Evolutionary conservation across 2,888 invertebrate genomes (phyloP), one percentile per base, ranked within the genome.

Genomic region (Oligia strigilis): DNA sequence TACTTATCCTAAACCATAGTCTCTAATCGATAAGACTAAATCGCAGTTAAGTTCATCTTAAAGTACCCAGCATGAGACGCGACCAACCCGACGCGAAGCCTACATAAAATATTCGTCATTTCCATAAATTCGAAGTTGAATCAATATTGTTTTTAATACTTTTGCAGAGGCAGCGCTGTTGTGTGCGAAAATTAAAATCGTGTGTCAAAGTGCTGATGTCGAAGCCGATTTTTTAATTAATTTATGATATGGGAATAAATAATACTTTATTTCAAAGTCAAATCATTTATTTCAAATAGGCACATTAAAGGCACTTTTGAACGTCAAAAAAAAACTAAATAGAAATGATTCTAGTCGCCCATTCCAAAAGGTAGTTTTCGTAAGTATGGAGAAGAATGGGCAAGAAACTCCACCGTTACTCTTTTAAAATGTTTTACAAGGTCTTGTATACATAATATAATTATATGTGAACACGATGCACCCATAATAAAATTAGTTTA

Each of bases 71-170:
- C 36, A 4, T 19, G 64, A 11, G 64, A 4, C 17, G 9, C 9
- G 2, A 19, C 4, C 4, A 64, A 64, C 9, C 19, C 11, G 17
- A 36, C 11, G 4, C 58, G 11, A 9, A 0, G n/a, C 60, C n/a
- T 19, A 11, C 19, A 40, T 19, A 19, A 67, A 66, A 67, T n/a
- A 67, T 43, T 67, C 8, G 43, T 67, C 4, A 43, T 67, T 67
- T 43, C 1, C 4, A 14, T 17, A 17, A 17, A 67, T 67, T n/a
- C 8, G n/a, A 67, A n/a, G 43, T 67, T 46, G 43, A 9, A 23
- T 52, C 17, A 78, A 78, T 52, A 80, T 78, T 52, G 43, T 19
- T 62, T 80, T 70, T 78, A 29, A 69, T 78, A 52, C 29, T 78
- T 78, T 60, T 8, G 11, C 17, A 19, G 13, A 40, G 8, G n/a